A percentile compares a stretch with the other conserved stretches of the same genome.
phyloP scores from a whole-genome alignment of 2,888 invertebrate species.

The Drosophila quinaria region DNA sequence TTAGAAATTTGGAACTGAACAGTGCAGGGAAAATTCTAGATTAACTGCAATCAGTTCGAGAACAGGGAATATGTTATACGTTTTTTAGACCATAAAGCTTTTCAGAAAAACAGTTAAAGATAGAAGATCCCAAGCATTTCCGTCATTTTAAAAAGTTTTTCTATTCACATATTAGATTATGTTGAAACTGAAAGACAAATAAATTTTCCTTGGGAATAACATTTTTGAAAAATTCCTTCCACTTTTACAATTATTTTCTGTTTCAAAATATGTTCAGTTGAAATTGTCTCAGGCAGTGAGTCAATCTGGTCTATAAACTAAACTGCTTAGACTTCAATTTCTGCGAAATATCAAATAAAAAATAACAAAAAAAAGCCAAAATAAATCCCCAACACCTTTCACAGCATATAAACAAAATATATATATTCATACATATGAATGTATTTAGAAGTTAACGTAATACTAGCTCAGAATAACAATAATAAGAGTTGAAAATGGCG shows the following conservation, averaged over 20 bases:
- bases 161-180: no score
- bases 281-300: conserved; percentile 37
- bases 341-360: conserved; percentile 54
- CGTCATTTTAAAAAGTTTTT: no score
- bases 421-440: neutral
- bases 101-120: no score
- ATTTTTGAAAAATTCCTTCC: neutral
- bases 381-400: conserved; percentile 23
- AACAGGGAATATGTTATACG: no score
- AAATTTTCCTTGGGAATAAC: neutral
- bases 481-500: conserved; percentile 46
- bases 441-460: conserved; percentile 19
- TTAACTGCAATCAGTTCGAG: no score
- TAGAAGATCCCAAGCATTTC: no score
- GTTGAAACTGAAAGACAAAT: neutral
- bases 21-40: no score
- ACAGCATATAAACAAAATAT: conserved; percentile 28
- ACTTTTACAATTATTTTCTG: neutral
- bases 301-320: conserved; percentile 51
- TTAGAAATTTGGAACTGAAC: no score
- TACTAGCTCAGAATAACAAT: conserved; percentile 46
- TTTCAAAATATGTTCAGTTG: neutral
- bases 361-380: conserved; percentile 10
- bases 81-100: no score
- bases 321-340: conserved; percentile 47